These are phyloP conservation scores for Andrena hattorfiana DNA, from an alignment of 2,888 invertebrate species.

Conservation along the genomic window DNA sequence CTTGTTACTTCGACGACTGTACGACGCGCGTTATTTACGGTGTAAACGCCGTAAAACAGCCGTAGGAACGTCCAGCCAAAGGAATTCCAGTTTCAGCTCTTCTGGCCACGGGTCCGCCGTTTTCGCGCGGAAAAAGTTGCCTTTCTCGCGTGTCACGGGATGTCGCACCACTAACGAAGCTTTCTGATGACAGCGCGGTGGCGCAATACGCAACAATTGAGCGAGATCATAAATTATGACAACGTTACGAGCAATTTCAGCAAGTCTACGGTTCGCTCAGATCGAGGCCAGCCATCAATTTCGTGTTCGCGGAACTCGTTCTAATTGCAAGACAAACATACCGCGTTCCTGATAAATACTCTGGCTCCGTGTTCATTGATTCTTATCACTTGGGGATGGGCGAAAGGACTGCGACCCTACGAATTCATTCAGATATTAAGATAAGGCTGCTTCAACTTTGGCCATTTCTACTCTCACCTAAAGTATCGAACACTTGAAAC, in stretches of 20 bases:
- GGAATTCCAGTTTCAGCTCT: slow-evolving; percentile 14
- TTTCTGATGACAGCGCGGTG: slow-evolving; percentile 17
- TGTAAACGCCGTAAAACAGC: slow-evolving; percentile 38
- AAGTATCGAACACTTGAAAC: too few species aligned
- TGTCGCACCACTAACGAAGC: background rate
- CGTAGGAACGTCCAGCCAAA: background rate
- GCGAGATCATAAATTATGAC: slow-evolving; percentile 65
- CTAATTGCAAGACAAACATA: slow-evolving; percentile 78
- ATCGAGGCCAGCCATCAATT: slow-evolving; percentile 81
- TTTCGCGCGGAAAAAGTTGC: background rate
- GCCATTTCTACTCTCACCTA: too few species aligned
- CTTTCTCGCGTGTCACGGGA: background rate
- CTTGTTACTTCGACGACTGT: slow-evolving; percentile 57
- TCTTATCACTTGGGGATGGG: background rate
- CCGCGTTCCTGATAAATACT: slow-evolving; percentile 28
- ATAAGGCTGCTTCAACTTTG: too few species aligned
- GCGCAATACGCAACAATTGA: slow-evolving; percentile 48
- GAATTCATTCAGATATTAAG: too few species aligned
- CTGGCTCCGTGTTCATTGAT: background rate
- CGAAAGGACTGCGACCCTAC: too few species aligned
- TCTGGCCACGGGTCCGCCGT: background rate
- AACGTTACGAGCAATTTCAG: slow-evolving; percentile 68
- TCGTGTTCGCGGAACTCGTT: slow-evolving; percentile 80
- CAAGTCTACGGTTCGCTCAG: slow-evolving; percentile 70
- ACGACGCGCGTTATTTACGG: slow-evolving; percentile 49